A percentile compares a stretch with the other conserved stretches of the same genome.
phyloP scores from a whole-genome alignment of 2,113 vertebrate genomes.

The Gasterosteus nipponicus region DNA sequence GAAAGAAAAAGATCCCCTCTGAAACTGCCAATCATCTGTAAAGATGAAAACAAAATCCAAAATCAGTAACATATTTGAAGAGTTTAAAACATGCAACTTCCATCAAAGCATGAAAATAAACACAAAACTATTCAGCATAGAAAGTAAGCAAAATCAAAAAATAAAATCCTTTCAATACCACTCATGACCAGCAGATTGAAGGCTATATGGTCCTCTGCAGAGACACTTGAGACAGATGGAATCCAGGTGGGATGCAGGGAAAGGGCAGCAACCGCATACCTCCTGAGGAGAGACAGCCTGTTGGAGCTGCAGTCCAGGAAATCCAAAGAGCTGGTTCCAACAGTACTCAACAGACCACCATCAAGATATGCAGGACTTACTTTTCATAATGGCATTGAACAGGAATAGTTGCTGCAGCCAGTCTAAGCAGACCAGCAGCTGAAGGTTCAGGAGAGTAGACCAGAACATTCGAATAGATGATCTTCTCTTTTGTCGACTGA shows the following conservation, averaged over 20 bases:
- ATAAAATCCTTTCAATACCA: constrained; percentile 42
- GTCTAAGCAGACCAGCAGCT: constrained; percentile 58
- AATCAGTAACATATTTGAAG: background rate
- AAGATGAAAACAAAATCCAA: fast-evolving
- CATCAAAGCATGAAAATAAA: background rate
- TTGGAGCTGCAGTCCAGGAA: background rate
- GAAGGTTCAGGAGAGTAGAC: constrained; percentile 70
- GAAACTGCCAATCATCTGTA: constrained; percentile 69
- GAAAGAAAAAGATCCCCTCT: constrained; percentile 55
- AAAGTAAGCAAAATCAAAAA: too few relatives aligned
- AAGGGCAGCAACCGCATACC: constrained; percentile 54
- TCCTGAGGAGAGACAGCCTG: constrained; percentile 45
- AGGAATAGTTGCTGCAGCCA: constrained; percentile 61
- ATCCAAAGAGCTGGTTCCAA: background rate
- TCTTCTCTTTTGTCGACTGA: constrained; percentile 68
- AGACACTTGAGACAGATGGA: constrained; percentile 25
- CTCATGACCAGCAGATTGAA: constrained; percentile 73
- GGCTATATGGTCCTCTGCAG: constrained; percentile 56
- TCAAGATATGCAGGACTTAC: constrained; percentile 36
- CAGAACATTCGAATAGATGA: constrained; percentile 74
- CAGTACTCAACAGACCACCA: background rate
- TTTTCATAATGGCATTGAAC: constrained; percentile 78
- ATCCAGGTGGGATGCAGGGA: constrained; percentile 70
- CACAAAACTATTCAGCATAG: background rate
- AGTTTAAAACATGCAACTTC: background rate